Base-by-base conservation (phyloP, 2,797 vertebrate genomes). In the Rhodeus uyekii region DNA sequence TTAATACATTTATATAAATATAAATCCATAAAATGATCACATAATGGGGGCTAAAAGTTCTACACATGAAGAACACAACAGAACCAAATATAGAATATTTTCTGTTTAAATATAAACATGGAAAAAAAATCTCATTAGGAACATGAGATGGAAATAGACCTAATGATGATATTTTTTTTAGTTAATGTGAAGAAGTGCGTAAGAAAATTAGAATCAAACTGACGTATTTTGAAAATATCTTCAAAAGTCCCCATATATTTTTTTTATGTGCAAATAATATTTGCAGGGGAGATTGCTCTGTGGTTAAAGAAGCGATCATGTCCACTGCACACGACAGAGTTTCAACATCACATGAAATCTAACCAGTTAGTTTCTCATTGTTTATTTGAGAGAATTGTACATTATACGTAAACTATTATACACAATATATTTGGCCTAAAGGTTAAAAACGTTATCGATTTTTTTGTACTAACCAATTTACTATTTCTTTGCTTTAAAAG, bases 401-500 rank as follows among this genome's bases (percentile, higher is more conserved):
- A n/a, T n/a, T n/a, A 14, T 32, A 10, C 5, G 34, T 34, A 36
- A 69, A 29, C 10, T 71, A 46, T 29, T 72, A 19, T n/a, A 50
- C 3, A 8, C 50, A 4, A 71, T n/a, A n/a, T 4, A 14, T 72
- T 72, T 72, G 18, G 6, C 29, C 39, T 29, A 27, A 18, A 44
- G 50, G 12, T 50, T 8, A 2, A 72, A 72, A 72, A 29, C 3
- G 3, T 10, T 44, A 1, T 50, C 1, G 19, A 29, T 34, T 22
- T 50, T 48, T 34, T 22, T 74, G 22, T 13, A 74, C 10, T 44
- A 27, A 61, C 38, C 48, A 24, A 14, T 19, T 42, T 61, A 18
- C 6, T 44, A 60, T 61, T 44, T 42, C 55, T 61, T 61, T 76
- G 55, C 55, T 32, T 61, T 55, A 61, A 76, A 76, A 19, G 36